phyloP scores from a whole-genome alignment of 2,888 invertebrate species.

The Panopea generosa region DNA sequence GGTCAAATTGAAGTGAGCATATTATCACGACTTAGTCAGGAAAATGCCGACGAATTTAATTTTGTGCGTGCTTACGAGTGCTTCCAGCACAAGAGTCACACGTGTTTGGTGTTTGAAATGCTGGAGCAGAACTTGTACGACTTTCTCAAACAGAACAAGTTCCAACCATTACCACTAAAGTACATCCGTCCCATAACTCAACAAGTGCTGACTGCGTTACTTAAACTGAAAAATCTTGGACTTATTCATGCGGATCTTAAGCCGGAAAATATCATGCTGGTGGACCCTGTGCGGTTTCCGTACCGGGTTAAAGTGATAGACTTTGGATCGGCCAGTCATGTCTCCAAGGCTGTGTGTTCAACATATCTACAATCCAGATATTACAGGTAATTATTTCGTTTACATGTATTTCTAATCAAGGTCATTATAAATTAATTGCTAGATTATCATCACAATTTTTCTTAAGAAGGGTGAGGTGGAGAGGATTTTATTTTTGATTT shows the following conservation, averaged over 20 bases:
- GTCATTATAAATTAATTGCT: too few species aligned
- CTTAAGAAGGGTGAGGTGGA: too few species aligned
- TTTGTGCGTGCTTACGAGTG: slow-evolving; percentile 99
- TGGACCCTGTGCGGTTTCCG: slow-evolving; percentile 98
- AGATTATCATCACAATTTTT: too few species aligned
- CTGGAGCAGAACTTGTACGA: slow-evolving; percentile 99
- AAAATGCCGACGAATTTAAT: slow-evolving; percentile 91
- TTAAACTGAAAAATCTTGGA: slow-evolving; percentile 97
- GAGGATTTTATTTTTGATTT: too few species aligned
- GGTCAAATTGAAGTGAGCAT: slow-evolving; percentile 98
- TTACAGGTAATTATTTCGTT: slow-evolving; percentile 89
- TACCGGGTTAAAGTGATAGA: slow-evolving; percentile 99
- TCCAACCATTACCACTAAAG: slow-evolving; percentile 98
- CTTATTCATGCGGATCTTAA: slow-evolving; percentile 99
- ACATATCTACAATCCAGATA: slow-evolving; percentile 99
- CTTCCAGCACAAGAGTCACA: slow-evolving; percentile 99
- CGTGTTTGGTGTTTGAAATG: slow-evolving; percentile 99
- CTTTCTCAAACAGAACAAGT: slow-evolving; percentile 99
- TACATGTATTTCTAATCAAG: too few species aligned
- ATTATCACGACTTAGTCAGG: slow-evolving; percentile 85
- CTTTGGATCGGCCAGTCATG: slow-evolving; percentile 99
- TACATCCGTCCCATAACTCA: slow-evolving; percentile 99
- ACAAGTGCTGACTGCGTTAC: slow-evolving; percentile 94
- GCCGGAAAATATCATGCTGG: slow-evolving; percentile 99
- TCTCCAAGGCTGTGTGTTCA: slow-evolving; percentile 99